Evolutionary conservation across 2,888 invertebrate species (phyloP).

Genomic region (Meteorus colon): DNA sequence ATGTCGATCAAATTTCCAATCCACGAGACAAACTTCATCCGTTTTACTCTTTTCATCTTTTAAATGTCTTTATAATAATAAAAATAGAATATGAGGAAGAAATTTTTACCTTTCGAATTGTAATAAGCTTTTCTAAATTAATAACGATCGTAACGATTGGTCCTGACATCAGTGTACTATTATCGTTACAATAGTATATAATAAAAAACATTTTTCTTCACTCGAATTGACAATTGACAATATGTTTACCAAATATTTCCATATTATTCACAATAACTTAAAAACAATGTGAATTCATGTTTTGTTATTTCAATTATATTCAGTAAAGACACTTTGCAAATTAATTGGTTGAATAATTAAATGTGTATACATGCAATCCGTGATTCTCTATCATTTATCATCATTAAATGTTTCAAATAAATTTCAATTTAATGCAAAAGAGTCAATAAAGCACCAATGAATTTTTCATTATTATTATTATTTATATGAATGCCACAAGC

Average conservation of each 20-base stretch:
- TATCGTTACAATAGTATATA: too few species aligned
- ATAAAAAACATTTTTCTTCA: too few species aligned
- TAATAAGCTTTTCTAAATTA: too few species aligned
- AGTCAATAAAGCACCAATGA: background rate
- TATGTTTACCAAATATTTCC: too few species aligned
- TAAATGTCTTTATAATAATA: constrained; percentile 15
- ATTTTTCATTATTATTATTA: constrained; percentile 3
- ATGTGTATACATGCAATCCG: background rate
- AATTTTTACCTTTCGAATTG: too few species aligned
- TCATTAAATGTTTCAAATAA: constrained; percentile 24
- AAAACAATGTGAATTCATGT: too few species aligned
- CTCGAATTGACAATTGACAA: too few species aligned
- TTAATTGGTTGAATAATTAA: constrained; percentile 6
- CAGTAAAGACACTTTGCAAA: background rate
- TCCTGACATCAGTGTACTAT: too few species aligned
- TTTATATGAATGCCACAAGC: background rate
- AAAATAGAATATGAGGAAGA: too few species aligned
- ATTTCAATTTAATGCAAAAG: constrained; percentile 13
- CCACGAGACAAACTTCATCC: constrained; percentile 63
- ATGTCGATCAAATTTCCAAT: constrained; percentile 72
- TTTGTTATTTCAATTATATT: too few species aligned
- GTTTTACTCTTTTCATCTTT: constrained; percentile 36
- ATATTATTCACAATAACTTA: too few species aligned
- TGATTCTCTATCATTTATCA: constrained; percentile 8
- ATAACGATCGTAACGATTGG: too few species aligned